Evolutionary conservation across 1,140 invertebrate genomes (phyloP).

Genomic region (Cepaea nemoralis): DNA sequence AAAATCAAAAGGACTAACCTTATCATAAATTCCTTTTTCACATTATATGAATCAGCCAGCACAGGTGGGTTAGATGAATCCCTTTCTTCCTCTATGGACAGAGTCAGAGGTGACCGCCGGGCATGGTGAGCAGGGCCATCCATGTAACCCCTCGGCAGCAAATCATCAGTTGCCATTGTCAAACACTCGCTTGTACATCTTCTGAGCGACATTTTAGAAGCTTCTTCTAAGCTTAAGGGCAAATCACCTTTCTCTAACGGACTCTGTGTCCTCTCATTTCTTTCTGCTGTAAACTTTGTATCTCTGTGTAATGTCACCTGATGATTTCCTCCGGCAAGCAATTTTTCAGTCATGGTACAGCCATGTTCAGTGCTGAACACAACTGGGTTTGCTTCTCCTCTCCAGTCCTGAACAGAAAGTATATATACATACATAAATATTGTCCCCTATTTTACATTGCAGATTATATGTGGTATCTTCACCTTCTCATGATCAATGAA

Average conservation of each 20-base stretch:
- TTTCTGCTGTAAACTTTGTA: not conserved
- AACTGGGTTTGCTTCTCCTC: slow-evolving; percentile 74
- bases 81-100: slow-evolving; percentile 57
- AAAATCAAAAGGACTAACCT: slow-evolving; percentile 46
- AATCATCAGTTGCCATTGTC: slow-evolving; percentile 38
- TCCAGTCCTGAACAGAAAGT: slow-evolving; percentile 78
- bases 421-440: too few species aligned
- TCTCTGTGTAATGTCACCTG: not conserved
- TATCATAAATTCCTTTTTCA: slow-evolving; percentile 60
- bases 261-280: not conserved
- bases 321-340: slow-evolving; percentile 2
- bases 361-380: slow-evolving; percentile 34
- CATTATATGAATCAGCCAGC: slow-evolving; percentile 38
- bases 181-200: slow-evolving; percentile 67
- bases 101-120: slow-evolving; percentile 52
- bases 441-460: too few species aligned
- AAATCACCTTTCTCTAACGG: slow-evolving; percentile 30
- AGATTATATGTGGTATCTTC: too few species aligned
- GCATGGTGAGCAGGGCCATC: slow-evolving; percentile 46
- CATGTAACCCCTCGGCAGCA: slow-evolving; percentile 46
- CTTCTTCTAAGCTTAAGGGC: slow-evolving; percentile 44
- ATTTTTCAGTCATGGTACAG: not conserved
- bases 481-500: too few species aligned
- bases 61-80: slow-evolving; percentile 39
- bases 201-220: slow-evolving; percentile 45